phyloP scores from a whole-genome alignment of 2,797 vertebrate genomes.

The Bradypus variegatus region DNA sequence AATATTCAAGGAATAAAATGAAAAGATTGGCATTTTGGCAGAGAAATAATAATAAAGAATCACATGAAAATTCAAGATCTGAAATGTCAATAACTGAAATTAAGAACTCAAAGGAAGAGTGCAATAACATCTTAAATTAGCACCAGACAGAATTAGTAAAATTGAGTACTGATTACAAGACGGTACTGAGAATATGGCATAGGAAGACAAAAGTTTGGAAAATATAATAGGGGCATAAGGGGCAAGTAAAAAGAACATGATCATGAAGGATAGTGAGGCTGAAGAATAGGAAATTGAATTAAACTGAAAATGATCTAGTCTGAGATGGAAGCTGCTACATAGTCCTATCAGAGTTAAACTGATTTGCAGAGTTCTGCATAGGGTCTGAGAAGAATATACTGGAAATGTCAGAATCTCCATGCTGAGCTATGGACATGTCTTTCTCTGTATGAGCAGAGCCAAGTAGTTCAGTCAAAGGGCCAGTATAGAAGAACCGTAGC shows the following conservation, averaged over 20 bases:
- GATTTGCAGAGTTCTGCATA: neutral
- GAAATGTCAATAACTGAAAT: neutral
- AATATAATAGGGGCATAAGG: neutral
- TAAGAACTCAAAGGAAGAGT: neutral
- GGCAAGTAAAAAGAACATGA: neutral
- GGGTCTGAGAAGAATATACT: neutral
- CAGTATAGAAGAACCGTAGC: neutral
- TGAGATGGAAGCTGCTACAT: neutral
- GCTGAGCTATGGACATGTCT: neutral
- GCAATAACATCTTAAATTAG: neutral
- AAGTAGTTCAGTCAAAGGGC: neutral
- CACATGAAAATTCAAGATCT: neutral
- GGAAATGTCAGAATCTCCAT: neutral
- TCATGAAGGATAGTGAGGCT: neutral
- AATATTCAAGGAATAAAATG: neutral
- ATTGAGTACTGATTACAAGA: neutral
- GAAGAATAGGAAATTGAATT: neutral
- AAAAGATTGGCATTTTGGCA: neutral
- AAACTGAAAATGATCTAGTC: neutral
- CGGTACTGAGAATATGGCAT: neutral
- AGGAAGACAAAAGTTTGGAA: neutral
- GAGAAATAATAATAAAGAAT: neutral
- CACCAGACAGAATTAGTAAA: neutral
- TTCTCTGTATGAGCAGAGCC: neutral
- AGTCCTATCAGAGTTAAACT: neutral